A percentile compares a stretch with the other conserved stretches of the same genome.
phyloP scores from a whole-genome alignment of 1,140 invertebrate genomes.

The Cecropterus lyciades region DNA sequence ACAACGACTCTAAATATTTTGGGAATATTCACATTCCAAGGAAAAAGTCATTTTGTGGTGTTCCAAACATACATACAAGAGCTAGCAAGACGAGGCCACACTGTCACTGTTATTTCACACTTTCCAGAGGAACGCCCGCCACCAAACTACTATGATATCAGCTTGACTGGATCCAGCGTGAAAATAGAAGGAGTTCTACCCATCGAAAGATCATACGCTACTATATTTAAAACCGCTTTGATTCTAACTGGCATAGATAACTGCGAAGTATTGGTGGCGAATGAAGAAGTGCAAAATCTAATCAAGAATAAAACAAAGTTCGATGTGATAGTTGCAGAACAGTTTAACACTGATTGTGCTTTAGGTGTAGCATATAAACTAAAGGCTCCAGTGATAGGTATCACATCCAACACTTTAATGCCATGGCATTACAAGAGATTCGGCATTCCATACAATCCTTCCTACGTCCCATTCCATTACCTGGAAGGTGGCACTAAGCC shows the following conservation, averaged over 20 bases:
- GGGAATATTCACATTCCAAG: slow-evolving; percentile 87
- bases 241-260: slow-evolving; percentile 59
- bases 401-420: slow-evolving; percentile 85
- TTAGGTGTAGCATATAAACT: slow-evolving; percentile 86
- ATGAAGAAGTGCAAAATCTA: slow-evolving; percentile 75
- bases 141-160: slow-evolving; percentile 86
- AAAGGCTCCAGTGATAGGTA: slow-evolving; percentile 85
- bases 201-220: slow-evolving; percentile 53
- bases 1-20: slow-evolving; percentile 83
- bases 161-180: slow-evolving; percentile 64
- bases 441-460: slow-evolving; percentile 85
- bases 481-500: slow-evolving; percentile 84
- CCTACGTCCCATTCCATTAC: slow-evolving; percentile 85
- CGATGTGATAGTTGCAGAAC: slow-evolving; percentile 88
- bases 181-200: slow-evolving; percentile 57
- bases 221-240: slow-evolving; percentile 46
- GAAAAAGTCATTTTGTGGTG: slow-evolving; percentile 90
- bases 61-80: slow-evolving; percentile 87
- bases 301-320: slow-evolving; percentile 80
- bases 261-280: slow-evolving; percentile 74
- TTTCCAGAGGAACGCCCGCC: slow-evolving; percentile 84
- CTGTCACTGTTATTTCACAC: slow-evolving; percentile 88
- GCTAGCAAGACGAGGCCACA: slow-evolving; percentile 87
- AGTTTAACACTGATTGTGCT: slow-evolving; percentile 89
- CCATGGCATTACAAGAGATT: slow-evolving; percentile 85